Conservation (phyloP, 2,113 vertebrate genomes). For the Rattus rattus region DNA sequence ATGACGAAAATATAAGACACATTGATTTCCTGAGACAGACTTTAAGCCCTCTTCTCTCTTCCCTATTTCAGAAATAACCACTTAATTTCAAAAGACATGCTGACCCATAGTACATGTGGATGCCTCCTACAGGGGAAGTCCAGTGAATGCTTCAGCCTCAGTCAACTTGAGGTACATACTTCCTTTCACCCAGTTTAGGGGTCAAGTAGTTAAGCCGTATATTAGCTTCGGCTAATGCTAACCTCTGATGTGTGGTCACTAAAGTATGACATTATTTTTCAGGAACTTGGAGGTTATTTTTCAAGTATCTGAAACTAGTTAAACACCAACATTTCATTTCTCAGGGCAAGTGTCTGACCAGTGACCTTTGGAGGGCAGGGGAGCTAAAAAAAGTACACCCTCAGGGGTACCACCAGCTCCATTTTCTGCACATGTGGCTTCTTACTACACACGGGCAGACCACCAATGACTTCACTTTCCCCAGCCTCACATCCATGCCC, state of each 20-base stretch:
- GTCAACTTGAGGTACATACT: background rate
- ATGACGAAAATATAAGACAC: background rate
- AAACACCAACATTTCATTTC: background rate
- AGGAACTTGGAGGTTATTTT: background rate
- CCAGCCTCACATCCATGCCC: background rate
- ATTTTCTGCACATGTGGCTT: background rate
- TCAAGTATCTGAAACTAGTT: background rate
- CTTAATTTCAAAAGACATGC: background rate
- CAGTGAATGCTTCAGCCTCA: background rate
- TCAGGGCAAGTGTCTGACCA: background rate
- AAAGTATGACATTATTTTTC: background rate
- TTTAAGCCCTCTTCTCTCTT: background rate
- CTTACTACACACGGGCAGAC: background rate
- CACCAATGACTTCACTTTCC: background rate
- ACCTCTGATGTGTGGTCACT: background rate
- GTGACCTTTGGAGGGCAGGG: background rate
- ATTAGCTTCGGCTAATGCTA: background rate
- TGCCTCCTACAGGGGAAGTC: background rate
- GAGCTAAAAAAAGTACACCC: background rate
- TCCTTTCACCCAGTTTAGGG: background rate
- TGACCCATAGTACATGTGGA: background rate
- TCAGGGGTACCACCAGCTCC: background rate
- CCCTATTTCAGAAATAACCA: background rate
- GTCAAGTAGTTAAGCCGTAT: background rate
- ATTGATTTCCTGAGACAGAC: background rate